phyloP scores from a whole-genome alignment of 2,113 vertebrate genomes.

The Chitala chitala region DNA sequence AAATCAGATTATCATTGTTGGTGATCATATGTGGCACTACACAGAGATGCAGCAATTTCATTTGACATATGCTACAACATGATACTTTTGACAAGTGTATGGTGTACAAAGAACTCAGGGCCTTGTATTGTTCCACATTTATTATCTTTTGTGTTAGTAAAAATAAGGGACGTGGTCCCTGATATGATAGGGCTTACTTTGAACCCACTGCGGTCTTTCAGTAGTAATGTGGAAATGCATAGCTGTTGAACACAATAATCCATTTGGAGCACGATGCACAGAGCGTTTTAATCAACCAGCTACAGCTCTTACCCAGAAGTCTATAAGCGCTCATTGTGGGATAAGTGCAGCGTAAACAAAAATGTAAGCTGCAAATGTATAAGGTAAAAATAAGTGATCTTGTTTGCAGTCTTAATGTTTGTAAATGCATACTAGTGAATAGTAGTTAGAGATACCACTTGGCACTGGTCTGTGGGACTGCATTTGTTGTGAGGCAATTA shows the following conservation, averaged over 20 bases:
- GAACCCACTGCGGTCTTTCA: neutral
- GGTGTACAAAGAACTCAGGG: too few relatives aligned
- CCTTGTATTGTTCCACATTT: too few relatives aligned
- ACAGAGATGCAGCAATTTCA: too few relatives aligned
- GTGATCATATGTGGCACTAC: too few relatives aligned
- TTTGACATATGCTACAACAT: too few relatives aligned
- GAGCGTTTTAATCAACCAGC: neutral
- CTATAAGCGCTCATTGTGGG: neutral
- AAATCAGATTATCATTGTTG: too few relatives aligned
- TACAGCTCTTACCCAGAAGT: neutral
- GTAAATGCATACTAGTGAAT: too few relatives aligned
- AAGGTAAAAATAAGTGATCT: neutral
- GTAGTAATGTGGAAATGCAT: neutral
- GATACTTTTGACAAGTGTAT: too few relatives aligned
- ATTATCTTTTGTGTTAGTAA: too few relatives aligned
- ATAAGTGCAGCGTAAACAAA: neutral
- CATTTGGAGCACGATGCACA: neutral
- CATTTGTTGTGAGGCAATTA: conserved; percentile 28
- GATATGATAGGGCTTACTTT: neutral
- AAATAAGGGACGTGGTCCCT: neutral
- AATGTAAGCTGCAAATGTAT: neutral
- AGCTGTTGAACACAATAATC: neutral
- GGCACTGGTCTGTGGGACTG: neutral
- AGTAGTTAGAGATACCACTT: too few relatives aligned
- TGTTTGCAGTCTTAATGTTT: neutral